These are phyloP conservation scores for Perdita meconis DNA, from an alignment of 2,888 invertebrate species.

Conservation along the genomic window DNA sequence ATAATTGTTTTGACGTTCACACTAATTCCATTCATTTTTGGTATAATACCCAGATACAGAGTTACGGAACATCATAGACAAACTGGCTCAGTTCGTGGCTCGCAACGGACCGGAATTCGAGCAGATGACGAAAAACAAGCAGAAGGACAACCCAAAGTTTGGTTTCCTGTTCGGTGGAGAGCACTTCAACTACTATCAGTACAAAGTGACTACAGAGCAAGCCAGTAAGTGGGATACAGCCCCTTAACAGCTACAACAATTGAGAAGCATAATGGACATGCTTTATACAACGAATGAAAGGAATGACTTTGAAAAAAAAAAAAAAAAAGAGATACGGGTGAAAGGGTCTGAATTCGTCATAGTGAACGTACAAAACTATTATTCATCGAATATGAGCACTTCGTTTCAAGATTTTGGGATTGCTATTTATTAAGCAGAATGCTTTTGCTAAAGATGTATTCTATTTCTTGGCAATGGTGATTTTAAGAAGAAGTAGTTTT, in stretches of 20 bases:
- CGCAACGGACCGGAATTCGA: constrained; percentile 99
- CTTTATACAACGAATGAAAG: constrained; percentile 69
- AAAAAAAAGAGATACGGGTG: constrained; percentile 70
- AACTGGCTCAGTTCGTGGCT: constrained; percentile 99
- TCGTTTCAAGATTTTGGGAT: constrained; percentile 75
- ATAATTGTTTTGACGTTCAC: not conserved
- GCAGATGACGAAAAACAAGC: constrained; percentile 99
- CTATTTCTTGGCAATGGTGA: constrained; percentile 70
- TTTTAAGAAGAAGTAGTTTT: constrained; percentile 74
- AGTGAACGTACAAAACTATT: constrained; percentile 69
- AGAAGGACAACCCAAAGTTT: constrained; percentile 98
- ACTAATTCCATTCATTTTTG: constrained; percentile 56
- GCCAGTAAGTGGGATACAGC: constrained; percentile 89
- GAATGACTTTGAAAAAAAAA: constrained; percentile 72
- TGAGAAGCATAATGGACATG: constrained; percentile 73
- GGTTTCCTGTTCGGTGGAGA: constrained; percentile 98
- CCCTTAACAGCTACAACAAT: constrained; percentile 77
- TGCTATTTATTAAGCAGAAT: constrained; percentile 72
- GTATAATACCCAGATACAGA: constrained; percentile 90
- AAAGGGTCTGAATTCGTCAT: constrained; percentile 71
- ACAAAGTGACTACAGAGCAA: constrained; percentile 97
- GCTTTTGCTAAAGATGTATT: constrained; percentile 68
- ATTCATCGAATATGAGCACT: constrained; percentile 67
- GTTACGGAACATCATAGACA: constrained; percentile 98
- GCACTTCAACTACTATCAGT: constrained; percentile 98